Evolutionary conservation across 2,888 invertebrate species (phyloP).

Genomic region (Meteorus colon): DNA sequence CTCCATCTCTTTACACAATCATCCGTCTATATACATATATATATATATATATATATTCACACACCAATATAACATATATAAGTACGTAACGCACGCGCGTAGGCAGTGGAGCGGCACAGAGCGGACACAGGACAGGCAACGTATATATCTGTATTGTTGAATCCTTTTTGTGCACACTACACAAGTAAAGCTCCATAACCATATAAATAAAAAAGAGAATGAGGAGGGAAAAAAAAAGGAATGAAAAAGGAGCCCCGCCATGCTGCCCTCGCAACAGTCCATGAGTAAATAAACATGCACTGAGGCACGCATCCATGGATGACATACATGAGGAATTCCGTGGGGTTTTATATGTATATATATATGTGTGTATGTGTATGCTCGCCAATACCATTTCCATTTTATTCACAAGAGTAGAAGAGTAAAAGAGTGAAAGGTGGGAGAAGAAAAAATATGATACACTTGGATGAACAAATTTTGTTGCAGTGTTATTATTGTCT

Average conservation of each 20-base stretch:
- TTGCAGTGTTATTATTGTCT: background rate
- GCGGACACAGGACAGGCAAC: conserved; percentile 18
- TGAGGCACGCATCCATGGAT: conserved; percentile 24
- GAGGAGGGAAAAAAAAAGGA: conserved; percentile 4
- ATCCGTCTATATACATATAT: background rate
- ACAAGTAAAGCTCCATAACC: too few species aligned
- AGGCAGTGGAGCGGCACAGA: conserved; percentile 31
- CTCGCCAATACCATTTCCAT: too few species aligned
- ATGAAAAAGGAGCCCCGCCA: conserved; percentile 23
- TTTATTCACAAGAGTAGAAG: too few species aligned
- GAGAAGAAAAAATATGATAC: conserved; percentile 22
- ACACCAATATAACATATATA: background rate
- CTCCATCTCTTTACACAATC: background rate
- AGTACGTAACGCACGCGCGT: conserved; percentile 19
- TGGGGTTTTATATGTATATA: background rate
- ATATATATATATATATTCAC: background rate
- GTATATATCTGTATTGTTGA: conserved; percentile 15
- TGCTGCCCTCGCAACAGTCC: conserved; percentile 51
- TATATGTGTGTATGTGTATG: too few species aligned
- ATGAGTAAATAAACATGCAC: conserved; percentile 54
- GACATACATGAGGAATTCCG: conserved; percentile 17
- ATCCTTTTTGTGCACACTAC: conserved; percentile 20
- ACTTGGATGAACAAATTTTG: conserved; percentile 34
- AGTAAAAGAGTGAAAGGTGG: too few species aligned
- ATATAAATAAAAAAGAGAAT: conserved; percentile 33